A percentile compares a stretch with the other conserved stretches of the same genome.
These are phyloP conservation scores for Balaeniceps rex DNA, from an alignment of 2,113 vertebrate genomes.

Conservation along the genomic window DNA sequence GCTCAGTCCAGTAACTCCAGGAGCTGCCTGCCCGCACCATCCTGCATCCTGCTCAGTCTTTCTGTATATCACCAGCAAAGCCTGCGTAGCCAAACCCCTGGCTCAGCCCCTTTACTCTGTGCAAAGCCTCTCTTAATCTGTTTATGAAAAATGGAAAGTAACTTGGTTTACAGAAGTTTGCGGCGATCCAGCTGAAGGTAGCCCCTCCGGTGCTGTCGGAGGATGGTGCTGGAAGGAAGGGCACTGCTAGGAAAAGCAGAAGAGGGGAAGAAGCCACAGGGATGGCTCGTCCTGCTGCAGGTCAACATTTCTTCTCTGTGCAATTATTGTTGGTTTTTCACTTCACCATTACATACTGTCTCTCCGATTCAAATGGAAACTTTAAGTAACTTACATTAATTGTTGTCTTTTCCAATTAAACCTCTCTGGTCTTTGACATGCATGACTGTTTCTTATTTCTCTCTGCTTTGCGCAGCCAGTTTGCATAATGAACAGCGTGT, in stretches of 20 bases:
- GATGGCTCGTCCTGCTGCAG: background rate
- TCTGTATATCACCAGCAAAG: background rate
- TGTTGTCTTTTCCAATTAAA: slow-evolving; percentile 40
- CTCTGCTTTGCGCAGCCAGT: background rate
- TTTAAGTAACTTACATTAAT: slow-evolving; percentile 9
- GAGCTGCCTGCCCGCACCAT: background rate
- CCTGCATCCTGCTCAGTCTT: background rate
- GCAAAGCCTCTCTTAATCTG: background rate
- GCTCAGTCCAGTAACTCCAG: background rate
- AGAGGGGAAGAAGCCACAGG: background rate
- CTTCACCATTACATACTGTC: background rate
- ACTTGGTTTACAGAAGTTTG: background rate
- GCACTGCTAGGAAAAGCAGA: background rate
- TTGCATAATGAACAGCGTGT: background rate
- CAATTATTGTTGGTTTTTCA: background rate
- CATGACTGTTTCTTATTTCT: background rate
- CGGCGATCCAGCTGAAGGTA: background rate
- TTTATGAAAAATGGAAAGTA: background rate
- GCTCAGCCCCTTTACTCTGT: background rate
- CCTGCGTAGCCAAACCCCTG: background rate
- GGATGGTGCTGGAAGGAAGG: background rate
- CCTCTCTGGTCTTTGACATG: background rate
- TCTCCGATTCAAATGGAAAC: background rate
- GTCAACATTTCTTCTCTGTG: background rate
- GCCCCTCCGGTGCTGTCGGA: background rate